Evolutionary conservation across 1,140 invertebrate species (phyloP).

Genomic region (Lepidurus couesii): DNA sequence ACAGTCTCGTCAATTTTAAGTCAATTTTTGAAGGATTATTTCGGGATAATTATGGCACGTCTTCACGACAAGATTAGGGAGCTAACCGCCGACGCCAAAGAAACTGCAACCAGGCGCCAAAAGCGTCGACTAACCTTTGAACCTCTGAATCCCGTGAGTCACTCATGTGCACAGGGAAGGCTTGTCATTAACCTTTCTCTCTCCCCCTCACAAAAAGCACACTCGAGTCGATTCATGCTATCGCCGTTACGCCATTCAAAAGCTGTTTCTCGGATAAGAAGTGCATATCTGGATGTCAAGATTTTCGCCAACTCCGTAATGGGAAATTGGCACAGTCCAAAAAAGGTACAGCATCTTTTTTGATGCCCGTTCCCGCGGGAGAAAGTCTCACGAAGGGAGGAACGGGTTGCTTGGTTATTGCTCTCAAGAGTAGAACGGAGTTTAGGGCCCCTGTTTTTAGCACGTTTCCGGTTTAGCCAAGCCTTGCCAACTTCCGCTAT

Average conservation of each 20-base stretch:
- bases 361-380: background rate
- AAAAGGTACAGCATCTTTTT: background rate
- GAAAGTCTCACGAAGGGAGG: no score
- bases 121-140: background rate
- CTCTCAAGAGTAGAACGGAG: no score
- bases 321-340: background rate
- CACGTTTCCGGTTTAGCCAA: background rate
- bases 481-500: background rate
- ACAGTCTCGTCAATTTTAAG: no score
- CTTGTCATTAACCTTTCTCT: constrained; percentile 5
- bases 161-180: background rate
- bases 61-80: no score
- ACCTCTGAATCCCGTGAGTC: background rate
- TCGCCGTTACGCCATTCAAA: background rate
- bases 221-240: background rate
- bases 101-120: background rate
- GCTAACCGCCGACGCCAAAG: background rate
- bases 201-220: background rate
- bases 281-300: background rate
- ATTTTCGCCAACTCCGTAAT: background rate
- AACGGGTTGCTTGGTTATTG: no score
- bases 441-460: background rate
- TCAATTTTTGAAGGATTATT: no score
- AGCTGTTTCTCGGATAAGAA: background rate
- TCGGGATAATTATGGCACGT: no score